Conservation (phyloP, 2,113 vertebrate genomes). For the Progne subis region DNA sequence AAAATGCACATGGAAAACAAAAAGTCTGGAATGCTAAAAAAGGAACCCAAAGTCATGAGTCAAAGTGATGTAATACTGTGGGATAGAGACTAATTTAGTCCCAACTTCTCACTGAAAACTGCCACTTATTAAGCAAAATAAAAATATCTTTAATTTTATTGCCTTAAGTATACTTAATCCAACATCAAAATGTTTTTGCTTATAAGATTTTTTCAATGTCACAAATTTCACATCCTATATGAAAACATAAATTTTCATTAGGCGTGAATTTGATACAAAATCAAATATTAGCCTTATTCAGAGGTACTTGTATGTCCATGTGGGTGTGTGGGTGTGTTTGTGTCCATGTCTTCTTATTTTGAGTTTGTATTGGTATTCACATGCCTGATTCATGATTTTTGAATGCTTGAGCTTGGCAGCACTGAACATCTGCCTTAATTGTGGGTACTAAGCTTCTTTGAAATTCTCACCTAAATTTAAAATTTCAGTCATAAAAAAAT, state of each 20-base stretch:
- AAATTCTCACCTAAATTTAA: conserved; percentile 41
- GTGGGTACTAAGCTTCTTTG: conserved; percentile 10
- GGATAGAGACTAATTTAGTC: not conserved
- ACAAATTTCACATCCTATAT: not conserved
- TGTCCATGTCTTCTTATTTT: not conserved
- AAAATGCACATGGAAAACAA: not conserved
- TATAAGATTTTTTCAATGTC: not conserved
- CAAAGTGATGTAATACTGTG: not conserved
- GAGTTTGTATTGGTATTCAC: not conserved
- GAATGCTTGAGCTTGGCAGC: not conserved
- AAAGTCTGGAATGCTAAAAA: not conserved
- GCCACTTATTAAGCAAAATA: not conserved
- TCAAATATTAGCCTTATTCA: not conserved
- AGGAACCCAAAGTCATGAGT: not conserved
- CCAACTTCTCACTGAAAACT: not conserved
- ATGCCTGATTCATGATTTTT: not conserved
- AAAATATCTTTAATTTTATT: not conserved
- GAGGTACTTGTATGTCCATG: not conserved
- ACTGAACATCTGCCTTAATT: not conserved
- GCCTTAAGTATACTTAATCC: not conserved
- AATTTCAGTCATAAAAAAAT: conserved; percentile 26
- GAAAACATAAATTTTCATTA: not conserved
- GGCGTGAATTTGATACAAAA: not conserved
- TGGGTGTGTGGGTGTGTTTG: not conserved
- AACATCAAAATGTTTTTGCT: not conserved